Evolutionary conservation across 2,113 vertebrate species (phyloP).

Genomic region (Euleptes europaea): DNA sequence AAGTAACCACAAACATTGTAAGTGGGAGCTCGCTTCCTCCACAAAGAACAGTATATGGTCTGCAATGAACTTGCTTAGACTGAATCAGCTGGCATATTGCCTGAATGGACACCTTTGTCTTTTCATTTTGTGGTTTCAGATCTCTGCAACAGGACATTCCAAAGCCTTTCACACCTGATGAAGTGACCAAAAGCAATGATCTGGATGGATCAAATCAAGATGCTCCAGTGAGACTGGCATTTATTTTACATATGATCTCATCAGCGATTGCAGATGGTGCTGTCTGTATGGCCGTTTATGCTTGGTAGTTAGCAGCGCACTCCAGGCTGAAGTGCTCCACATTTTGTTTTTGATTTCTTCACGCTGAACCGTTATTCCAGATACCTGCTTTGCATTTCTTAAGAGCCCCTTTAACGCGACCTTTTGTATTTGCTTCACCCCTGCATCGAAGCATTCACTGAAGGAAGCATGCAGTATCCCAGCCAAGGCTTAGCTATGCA

Average conservation of each 20-base stretch:
- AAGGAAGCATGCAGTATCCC: too few relatives aligned
- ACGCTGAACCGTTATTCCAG: too few relatives aligned
- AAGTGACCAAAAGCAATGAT: conserved; percentile 60
- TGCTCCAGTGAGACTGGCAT: conserved; percentile 49
- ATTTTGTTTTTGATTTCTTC: too few relatives aligned
- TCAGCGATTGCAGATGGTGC: conserved; percentile 60
- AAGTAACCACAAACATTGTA: conserved; percentile 57
- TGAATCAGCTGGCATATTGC: conserved; percentile 62
- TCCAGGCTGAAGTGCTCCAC: too few relatives aligned
- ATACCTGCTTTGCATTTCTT: too few relatives aligned
- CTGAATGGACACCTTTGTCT: conserved; percentile 66
- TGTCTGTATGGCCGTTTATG: too few relatives aligned
- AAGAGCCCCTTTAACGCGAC: too few relatives aligned
- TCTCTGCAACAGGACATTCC: conserved; percentile 57
- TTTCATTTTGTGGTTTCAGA: conserved; percentile 40
- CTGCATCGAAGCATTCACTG: too few relatives aligned
- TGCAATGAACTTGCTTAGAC: conserved; percentile 63
- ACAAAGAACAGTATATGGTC: conserved; percentile 51
- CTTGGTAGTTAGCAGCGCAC: too few relatives aligned
- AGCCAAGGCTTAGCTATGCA: too few relatives aligned
- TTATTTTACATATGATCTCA: conserved; percentile 33
- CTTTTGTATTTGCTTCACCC: too few relatives aligned
- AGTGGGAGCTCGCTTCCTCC: conserved; percentile 44
- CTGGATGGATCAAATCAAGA: conserved; percentile 48
- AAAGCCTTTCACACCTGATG: conserved; percentile 67